A percentile compares a stretch with the other conserved stretches of the same genome.
phyloP scores from a whole-genome alignment of 2,797 vertebrate genomes.

The Gallinago stenura region DNA sequence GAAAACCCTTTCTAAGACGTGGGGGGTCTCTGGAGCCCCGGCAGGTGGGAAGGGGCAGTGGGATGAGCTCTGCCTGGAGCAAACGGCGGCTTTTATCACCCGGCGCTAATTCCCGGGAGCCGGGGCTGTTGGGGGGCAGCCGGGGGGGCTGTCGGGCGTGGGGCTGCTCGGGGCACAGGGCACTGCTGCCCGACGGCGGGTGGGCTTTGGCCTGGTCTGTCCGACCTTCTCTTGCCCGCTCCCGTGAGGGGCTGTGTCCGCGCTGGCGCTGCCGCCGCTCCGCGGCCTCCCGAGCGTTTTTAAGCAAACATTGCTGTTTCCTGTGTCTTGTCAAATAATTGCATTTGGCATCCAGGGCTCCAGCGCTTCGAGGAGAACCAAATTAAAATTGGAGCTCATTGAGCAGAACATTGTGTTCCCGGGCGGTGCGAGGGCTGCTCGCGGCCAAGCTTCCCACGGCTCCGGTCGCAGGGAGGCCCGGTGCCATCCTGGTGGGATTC shows the following conservation, averaged over 20 bases:
- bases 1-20: rapidly evolving
- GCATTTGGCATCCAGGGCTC: slow-evolving; percentile 27
- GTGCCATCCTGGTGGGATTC: neutral
- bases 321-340: slow-evolving; percentile 69
- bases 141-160: neutral
- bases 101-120: rapidly evolving
- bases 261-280: neutral
- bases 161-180: neutral
- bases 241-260: neutral
- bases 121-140: rapidly evolving
- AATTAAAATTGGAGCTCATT: slow-evolving; percentile 46
- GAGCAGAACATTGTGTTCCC: slow-evolving; percentile 50
- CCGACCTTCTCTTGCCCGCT: neutral
- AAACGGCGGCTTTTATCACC: rapidly evolving
- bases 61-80: neutral
- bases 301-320: slow-evolving; percentile 35
- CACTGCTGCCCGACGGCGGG: rapidly evolving
- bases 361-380: neutral
- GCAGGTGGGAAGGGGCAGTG: neutral
- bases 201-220: neutral
- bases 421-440: neutral
- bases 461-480: rapidly evolving
- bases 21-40: neutral
- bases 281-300: neutral
- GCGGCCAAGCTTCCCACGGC: neutral